Conservation (phyloP, 2,113 vertebrate species). For the Thermophis baileyi region DNA sequence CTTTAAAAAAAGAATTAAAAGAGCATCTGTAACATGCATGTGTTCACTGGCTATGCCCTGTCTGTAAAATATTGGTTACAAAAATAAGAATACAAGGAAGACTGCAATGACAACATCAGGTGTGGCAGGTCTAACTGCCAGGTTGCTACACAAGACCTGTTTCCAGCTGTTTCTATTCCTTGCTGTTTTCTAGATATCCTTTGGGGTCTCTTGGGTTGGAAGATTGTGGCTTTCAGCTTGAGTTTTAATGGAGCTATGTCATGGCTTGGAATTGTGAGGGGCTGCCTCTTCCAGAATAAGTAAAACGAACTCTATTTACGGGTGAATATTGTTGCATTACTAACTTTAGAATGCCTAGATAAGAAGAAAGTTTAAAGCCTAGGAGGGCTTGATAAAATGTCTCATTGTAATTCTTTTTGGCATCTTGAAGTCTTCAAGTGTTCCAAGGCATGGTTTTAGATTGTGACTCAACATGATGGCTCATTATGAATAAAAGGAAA, state of each 20-base stretch:
- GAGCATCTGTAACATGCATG: not conserved
- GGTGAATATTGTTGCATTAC: not conserved
- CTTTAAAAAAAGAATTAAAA: not conserved
- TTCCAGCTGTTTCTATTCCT: not conserved
- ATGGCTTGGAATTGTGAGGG: not conserved
- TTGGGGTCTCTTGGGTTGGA: not conserved
- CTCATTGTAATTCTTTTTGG: not conserved
- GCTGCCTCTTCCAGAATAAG: not conserved
- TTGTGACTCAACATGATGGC: not conserved
- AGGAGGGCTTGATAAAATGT: not conserved
- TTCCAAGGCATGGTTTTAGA: not conserved
- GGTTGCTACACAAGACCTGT: not conserved
- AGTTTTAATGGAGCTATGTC: not conserved
- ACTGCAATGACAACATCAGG: not conserved
- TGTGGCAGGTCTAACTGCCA: not conserved
- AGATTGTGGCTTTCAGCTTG: not conserved
- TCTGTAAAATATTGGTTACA: not conserved
- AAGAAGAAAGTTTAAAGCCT: not conserved
- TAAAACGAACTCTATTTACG: not conserved
- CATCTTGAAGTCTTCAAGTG: not conserved
- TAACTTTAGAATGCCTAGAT: not conserved
- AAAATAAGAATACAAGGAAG: not conserved
- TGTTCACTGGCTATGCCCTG: not conserved
- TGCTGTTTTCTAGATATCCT: not conserved
- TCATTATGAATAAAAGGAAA: not conserved